Evolutionary conservation across 2,113 vertebrate species (phyloP), one percentile per base, ranked within the genome.

Genomic region (Motacilla alba): DNA sequence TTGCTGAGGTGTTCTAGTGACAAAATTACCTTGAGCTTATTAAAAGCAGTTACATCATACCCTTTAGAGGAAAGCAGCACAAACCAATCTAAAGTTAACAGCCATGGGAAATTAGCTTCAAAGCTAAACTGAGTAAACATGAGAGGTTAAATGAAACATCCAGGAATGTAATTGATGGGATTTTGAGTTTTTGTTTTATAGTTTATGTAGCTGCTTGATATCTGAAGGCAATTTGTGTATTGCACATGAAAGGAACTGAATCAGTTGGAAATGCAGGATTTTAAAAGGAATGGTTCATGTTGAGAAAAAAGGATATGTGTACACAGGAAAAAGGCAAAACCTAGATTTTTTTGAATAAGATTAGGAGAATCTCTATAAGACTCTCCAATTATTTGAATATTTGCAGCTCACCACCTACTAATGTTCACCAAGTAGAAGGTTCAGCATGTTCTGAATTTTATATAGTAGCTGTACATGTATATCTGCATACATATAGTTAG

Each of bases 41-140:
- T 95, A 88, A 88, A 94, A 91, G 89, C 43, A 31, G 5, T 94
- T 90, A 68, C 77, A 86, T 78, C 28, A 7, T 39, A 76, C 2
- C 7, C 83, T 89, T 88, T 80, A 93, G 43, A 95, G 90, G 83
- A 96, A 97, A 97, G 96, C 96, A 95, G 85, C 93, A 95, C 83
- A 93, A 93, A 94, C 93, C 87, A 95, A 88, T 94, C 93, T 82
- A 28, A 96, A 87, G 74, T 89, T 95, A 96, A 95, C 37, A 84
- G 90, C 88, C 96, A 69, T 35, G 88, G 93, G 43, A 91, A 90
- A 43, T 53, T 67, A 81, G 82, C 83, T 94, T 94, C 74, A 95
- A 89, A 95, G 92, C 50, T 86, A 94, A 93, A 94, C 88, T 23
- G 67, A 93, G 41, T 59, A 92, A 96, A 95, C 30, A 20, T 60